Base-by-base conservation (phyloP, 2,113 vertebrate genomes). In the Perognathus longimembris region DNA sequence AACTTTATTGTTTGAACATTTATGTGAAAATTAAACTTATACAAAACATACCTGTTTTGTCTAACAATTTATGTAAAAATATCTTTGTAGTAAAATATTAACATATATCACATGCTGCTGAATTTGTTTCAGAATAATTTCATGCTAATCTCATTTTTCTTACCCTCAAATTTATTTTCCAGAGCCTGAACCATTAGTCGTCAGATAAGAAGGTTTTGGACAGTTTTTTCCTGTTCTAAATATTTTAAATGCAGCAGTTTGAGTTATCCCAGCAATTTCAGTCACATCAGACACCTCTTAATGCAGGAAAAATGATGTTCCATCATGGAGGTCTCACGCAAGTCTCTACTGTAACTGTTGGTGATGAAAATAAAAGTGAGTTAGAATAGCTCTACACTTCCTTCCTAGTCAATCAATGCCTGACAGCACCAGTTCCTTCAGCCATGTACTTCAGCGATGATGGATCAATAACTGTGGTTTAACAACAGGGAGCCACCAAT, bases 381-480 rank as follows among this genome's bases (percentile, higher is more conserved):
- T 97, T 94, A 97, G 79, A 96, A 95, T 69, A 97, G 90, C 95
- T 96, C 87, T 95, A 82, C 0, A 0, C 81, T 97, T 97, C 96
- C 95, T 97, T 97, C 91, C 89, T 59, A 95, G 94, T 97, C 93
- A 95, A 92, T 94, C 92, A 93, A 90, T 92, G 97, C 82, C 88
- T 21, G 88, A 96, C 88, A 96, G 95, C 88, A 95, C 86, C 66
- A 4, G 40, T 96, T 98, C 92, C 95, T 95, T 97, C 94, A 97
- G 87, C 89, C 87, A 85, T 90, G 87, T 94, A 97, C 95, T 96
- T 95, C 97, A 97, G 94, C 73, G 78, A 95, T 92, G 94, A 96
- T 94, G 94, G 96, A 98, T 98, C 97, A 97, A 97, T 98, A 98
- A 96, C 54, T 95, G 96, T 96, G 95, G 96, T 98, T 98, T 97